Base-by-base conservation (phyloP, 2,797 vertebrate species). In the Tadarida brasiliensis region DNA sequence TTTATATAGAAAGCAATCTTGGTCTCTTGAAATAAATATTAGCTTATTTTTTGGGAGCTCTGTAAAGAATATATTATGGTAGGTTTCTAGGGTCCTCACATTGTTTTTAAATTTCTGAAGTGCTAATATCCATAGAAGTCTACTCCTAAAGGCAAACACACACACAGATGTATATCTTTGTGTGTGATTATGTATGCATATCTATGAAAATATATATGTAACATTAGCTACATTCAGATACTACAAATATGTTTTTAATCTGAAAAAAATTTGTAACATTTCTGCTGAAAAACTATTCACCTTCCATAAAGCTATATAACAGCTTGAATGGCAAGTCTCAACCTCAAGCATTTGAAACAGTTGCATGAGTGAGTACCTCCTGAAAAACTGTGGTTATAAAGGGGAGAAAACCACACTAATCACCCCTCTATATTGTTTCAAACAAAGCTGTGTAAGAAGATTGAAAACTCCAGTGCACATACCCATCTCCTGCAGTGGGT, bases 61-160 rank as follows among this genome's bases (percentile, higher is more conserved):
- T 91, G 0, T 92, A 74, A 96, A 90, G 8, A 77, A 92, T 39
- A 35, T 0, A 44, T 54, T 83, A 30, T 44, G 5, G 17, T 67
- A 39, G 19, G 10, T 84, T 89, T 91, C 19, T 61, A 87, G 16
- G 19, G 15, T 70, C 2, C 63, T 78, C 16, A 59, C 14, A 49
- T 65, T 90, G 19, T 81, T 92, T 96, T 59, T 3, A 80, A 54
- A 85, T 61, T 71, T 96, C 39, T 76, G 26, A 94, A 89, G 3
- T 87, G 1, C 15, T 92, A 67, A 83, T 65, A 73, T 70, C 15
- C 16, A 81, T 67, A 20, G 9, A 70, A 88, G 30, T 74, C 17
- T 67, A 74, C 7, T 51, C 33, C 24, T 84, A 54, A 33, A 51
- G 47, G 22, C 19, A 56, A 51, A 83, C 0, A 35, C 35, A 57